Conservation (phyloP, 2,888 invertebrate genomes). For the Allacma fusca region DNA sequence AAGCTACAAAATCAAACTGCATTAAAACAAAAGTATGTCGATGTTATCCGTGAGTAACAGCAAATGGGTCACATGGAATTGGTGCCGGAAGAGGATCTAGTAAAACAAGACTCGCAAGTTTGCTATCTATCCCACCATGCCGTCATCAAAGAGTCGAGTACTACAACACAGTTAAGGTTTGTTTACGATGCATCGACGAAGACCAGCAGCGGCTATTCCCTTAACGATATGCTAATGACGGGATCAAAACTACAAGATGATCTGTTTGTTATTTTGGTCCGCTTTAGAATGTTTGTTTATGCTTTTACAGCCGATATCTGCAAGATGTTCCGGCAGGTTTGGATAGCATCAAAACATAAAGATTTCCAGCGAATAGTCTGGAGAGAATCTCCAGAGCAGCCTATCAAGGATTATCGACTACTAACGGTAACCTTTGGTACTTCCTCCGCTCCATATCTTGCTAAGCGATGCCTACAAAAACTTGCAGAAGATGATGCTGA, state of each 20-base stretch:
- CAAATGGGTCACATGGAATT: slow-evolving; percentile 56
- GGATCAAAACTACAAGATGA: slow-evolving; percentile 62
- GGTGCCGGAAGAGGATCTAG: slow-evolving; percentile 30
- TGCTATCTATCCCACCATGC: slow-evolving; percentile 62
- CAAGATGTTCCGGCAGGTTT: slow-evolving; percentile 62
- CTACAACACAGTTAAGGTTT: slow-evolving; percentile 62
- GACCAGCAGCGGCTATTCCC: slow-evolving; percentile 11
- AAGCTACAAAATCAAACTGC: background rate
- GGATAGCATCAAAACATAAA: slow-evolving; percentile 54
- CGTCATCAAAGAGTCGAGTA: slow-evolving; percentile 58
- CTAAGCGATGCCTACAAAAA: slow-evolving; percentile 54
- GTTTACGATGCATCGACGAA: slow-evolving; percentile 62
- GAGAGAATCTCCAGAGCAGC: slow-evolving; percentile 48
- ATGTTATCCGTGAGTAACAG: too few relatives aligned
- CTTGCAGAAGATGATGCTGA: slow-evolving; percentile 57
- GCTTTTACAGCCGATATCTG: slow-evolving; percentile 62
- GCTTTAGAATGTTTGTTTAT: slow-evolving; percentile 60
- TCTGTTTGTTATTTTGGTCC: slow-evolving; percentile 59
- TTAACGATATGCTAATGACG: slow-evolving; percentile 61
- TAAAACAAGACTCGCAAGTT: background rate
- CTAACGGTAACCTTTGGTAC: slow-evolving; percentile 60
- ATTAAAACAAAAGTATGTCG: background rate
- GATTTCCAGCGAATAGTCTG: slow-evolving; percentile 61
- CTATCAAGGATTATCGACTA: slow-evolving; percentile 51
- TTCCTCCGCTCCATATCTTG: slow-evolving; percentile 56